Percentiles rank a stretch among this genome's conserved stretches.
Evolutionary conservation across 2,888 invertebrate genomes (phyloP).

Genomic region (Notodonta ziczac): DNA sequence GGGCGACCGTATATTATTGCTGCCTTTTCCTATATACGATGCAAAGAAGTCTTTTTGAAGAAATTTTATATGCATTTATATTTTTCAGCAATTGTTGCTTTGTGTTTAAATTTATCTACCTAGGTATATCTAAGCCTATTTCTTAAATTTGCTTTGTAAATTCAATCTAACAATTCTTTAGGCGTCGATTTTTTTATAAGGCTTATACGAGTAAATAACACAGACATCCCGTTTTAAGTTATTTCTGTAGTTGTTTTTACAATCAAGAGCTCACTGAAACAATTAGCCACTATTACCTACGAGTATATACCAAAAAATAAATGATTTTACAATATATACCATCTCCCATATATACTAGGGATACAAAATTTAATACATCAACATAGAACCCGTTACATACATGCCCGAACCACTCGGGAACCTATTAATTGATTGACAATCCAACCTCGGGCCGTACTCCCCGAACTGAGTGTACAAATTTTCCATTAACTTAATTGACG

Average conservation of each 20-base stretch:
- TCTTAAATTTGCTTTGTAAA: too few relatives aligned
- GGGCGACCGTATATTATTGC: constrained; percentile 75
- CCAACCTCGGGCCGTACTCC: constrained; percentile 26
- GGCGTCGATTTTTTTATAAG: too few relatives aligned
- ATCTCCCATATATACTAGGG: not conserved
- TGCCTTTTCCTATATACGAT: constrained; percentile 56
- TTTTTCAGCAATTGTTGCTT: not conserved
- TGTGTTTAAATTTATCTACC: too few relatives aligned
- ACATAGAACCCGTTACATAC: not conserved
- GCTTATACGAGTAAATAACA: too few relatives aligned
- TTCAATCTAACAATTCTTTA: too few relatives aligned
- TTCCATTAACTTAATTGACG: constrained; percentile 64
- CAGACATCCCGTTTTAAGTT: too few relatives aligned
- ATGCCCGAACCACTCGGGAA: not conserved
- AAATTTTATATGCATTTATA: not conserved
- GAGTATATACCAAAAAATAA: too few relatives aligned
- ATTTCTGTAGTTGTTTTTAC: too few relatives aligned
- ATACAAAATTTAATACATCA: not conserved
- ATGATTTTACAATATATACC: not conserved
- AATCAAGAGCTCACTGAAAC: too few relatives aligned
- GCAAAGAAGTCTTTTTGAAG: constrained; percentile 13
- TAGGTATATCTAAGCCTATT: too few relatives aligned
- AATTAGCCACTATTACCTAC: too few relatives aligned
- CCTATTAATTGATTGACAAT: constrained; percentile 21
- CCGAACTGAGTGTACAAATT: constrained; percentile 34